phyloP scores from a whole-genome alignment of 2,888 invertebrate genomes.

The Lagria hirta region DNA sequence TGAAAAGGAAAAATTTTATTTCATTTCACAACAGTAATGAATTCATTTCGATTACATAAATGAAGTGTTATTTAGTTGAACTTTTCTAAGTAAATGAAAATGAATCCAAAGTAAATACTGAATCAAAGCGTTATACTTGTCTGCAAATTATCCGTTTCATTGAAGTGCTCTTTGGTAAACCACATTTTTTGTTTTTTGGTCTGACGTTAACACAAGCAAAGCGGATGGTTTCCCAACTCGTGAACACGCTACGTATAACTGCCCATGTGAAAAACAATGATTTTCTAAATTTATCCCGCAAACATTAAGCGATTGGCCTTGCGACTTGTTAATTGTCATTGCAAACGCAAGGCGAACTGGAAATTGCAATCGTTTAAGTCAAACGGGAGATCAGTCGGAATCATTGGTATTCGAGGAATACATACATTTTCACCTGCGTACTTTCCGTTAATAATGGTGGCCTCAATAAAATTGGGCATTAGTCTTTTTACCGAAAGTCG shows the following conservation, averaged over 20 bases:
- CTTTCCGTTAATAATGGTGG: slow-evolving; percentile 35
- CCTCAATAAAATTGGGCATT: slow-evolving; percentile 21
- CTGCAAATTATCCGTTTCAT: no score
- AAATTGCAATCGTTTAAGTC: slow-evolving; percentile 24
- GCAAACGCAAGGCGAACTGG: slow-evolving; percentile 27
- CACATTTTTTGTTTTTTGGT: no score
- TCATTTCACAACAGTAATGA: no score
- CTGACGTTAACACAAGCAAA: no score
- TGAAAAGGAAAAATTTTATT: no score
- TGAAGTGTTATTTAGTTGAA: no score
- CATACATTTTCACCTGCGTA: slow-evolving; percentile 38
- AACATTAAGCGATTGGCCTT: slow-evolving; percentile 33
- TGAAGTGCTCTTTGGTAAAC: no score
- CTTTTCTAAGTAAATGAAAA: no score
- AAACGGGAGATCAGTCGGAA: slow-evolving; percentile 21
- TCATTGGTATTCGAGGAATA: slow-evolving; percentile 36
- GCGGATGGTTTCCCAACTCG: no score
- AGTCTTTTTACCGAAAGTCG: slow-evolving; percentile 14
- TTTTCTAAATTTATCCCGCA: slow-evolving; percentile 7
- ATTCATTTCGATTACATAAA: no score
- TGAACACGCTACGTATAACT: slow-evolving; percentile 20
- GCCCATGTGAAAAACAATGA: slow-evolving; percentile 14
- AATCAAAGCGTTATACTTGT: no score
- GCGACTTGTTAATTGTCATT: slow-evolving; percentile 43
- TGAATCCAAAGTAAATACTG: no score